Percentiles rank a stretch among this genome's conserved stretches.
These are phyloP conservation scores for Phalacrocorax pelagicus DNA, from an alignment of 2,113 vertebrate genomes.

Conservation along the genomic window DNA sequence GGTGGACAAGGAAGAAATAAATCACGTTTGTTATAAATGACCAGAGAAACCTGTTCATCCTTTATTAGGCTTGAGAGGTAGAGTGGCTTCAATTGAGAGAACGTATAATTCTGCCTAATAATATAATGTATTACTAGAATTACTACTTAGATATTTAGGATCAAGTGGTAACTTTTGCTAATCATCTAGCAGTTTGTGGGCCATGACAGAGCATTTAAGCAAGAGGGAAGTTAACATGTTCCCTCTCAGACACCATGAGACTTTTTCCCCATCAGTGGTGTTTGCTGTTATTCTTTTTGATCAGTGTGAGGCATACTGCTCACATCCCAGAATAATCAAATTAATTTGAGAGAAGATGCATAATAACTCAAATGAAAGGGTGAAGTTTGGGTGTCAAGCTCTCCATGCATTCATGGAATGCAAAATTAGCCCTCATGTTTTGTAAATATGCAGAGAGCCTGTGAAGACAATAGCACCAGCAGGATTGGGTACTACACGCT, in stretches of 20 bases:
- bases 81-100: neutral
- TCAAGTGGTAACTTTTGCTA: neutral
- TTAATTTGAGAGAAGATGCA: neutral
- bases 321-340: neutral
- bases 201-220: neutral
- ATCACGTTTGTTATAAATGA: neutral
- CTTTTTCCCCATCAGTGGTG: neutral
- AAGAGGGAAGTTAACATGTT: neutral
- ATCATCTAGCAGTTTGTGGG: neutral
- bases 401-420: neutral
- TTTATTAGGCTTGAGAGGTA: neutral
- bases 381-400: neutral
- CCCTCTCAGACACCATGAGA: neutral
- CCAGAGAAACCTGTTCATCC: neutral
- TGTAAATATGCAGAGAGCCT: neutral
- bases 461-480: neutral
- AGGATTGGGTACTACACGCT: neutral
- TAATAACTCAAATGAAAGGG: neutral
- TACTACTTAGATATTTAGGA: neutral
- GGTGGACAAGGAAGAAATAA: neutral
- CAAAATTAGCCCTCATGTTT: neutral
- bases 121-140: neutral
- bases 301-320: neutral
- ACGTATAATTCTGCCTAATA: neutral
- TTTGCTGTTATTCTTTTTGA: neutral